A percentile compares a stretch with the other conserved stretches of the same genome.
These are phyloP conservation scores for Pseudomyrmex pallidus DNA, from an alignment of 1,140 invertebrate species.

Conservation along the genomic window DNA sequence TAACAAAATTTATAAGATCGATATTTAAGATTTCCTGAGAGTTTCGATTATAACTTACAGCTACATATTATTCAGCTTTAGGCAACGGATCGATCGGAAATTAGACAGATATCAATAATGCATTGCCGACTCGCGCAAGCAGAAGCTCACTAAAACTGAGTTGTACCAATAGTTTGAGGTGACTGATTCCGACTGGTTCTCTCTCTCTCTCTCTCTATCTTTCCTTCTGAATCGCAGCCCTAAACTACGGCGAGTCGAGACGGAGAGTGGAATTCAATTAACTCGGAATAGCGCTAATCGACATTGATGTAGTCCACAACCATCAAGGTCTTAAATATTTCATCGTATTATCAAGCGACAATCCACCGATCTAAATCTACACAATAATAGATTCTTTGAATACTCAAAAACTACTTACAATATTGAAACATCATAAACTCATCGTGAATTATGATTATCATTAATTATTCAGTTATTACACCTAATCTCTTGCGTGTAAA, in stretches of 20 bases:
- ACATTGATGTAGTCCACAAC: neutral
- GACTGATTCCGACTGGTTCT: neutral
- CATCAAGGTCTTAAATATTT: conserved; percentile 1
- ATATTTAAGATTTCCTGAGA: neutral
- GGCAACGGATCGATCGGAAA: neutral
- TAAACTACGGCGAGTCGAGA: neutral
- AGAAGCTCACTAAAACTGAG: conserved; percentile 1
- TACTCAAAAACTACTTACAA: neutral
- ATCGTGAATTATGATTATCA: too few species aligned
- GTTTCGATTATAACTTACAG: too few species aligned
- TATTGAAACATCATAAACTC: neutral
- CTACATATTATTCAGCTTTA: neutral
- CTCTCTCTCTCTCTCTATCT: neutral
- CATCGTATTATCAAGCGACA: neutral
- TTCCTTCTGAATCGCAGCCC: neutral
- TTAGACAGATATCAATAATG: conserved; percentile 16
- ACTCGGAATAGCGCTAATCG: conserved; percentile 1
- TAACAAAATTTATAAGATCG: neutral
- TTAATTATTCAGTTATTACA: too few species aligned
- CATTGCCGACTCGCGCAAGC: neutral
- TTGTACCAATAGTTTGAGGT: conserved; percentile 6
- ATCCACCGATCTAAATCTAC: neutral
- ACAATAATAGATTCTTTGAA: neutral
- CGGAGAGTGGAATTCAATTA: conserved; percentile 1
- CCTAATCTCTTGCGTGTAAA: too few species aligned